Base-by-base conservation (phyloP, 1,140 invertebrate species). In the Rhopalosiphum padi region DNA sequence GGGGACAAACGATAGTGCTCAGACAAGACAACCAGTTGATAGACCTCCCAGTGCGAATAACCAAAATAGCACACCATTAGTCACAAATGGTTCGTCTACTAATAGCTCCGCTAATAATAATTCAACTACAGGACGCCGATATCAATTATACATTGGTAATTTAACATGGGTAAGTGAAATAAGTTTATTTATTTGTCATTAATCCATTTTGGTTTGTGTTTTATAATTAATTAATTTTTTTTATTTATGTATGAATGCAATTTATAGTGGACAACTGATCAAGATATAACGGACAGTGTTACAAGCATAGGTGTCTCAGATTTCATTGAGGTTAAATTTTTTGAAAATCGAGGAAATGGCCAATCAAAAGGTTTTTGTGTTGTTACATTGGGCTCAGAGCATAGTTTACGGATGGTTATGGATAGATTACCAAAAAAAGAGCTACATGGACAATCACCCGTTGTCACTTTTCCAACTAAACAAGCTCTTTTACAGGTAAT, bases 321-420 rank as follows among this genome's bases (percentile, higher is more conserved):
- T 95, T 97, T 99, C 94, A 96, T 99, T 94, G 99, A 99, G 95
- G 98, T 99, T 25, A 99, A 99, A 96, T 99, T 99, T 96, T 99
- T 99, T 96, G 99, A 99, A 96, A 99, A 99, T 96, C 97, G 99
- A 94, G 98, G 98, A 23, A 99, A 99, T 96, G 99, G 99, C 48
- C 99, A 99, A 95, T 99, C 98, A 0, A 99, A 99, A 96, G 99
- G 99, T 83, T 99, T 99, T 95, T 99, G 98, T 95, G 97, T 99
- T 35, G 97, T 99, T 94, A 98, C 98, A 5, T 96, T 99, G 88
- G 98, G 97, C 25, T 99, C 98, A 0, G 99, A 99, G 94, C 96
- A 97, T 94, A 99, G 99, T 94, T 97, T 98, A 94, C 96, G 98
- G 94, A 96, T 97, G 93, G 97, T 99, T 83, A 97, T 99, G 96